Evolutionary conservation across 2,113 vertebrate species (phyloP), one percentile per base, ranked within the genome.

Genomic region (Malurus alboscapulatus): DNA sequence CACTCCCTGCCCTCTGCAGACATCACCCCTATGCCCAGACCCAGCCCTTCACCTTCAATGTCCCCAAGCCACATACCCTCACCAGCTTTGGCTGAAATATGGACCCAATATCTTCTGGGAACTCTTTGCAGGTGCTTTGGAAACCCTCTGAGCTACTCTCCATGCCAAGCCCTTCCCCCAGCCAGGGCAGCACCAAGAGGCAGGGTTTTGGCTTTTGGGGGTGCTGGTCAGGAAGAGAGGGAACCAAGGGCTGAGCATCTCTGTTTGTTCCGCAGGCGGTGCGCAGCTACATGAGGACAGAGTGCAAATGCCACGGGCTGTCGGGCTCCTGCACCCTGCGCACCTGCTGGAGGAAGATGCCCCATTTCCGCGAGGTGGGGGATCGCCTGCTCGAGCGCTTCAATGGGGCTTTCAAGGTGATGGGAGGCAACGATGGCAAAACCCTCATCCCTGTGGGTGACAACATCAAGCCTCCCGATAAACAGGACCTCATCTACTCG

Each of bases 281-380:
- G 95, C 98, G 98, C 96, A 98, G 99, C 94, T 98, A 99, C 96
- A 99, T 99, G 98, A 97, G 99, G 95, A 99, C 98, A 22, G 99
- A 99, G 84, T 99, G 99, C 93, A 99, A 99, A 93, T 99, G 99
- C 93, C 99, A 99, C 2, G 99, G 99, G 7, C 98, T 99, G 73
- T 99, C 99, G 0, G 99, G 99, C 67, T 99, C 99, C 15, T 99
- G 99, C 98, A 99, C 99, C 4, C 96, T 99, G 92, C 97, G 98
- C 40, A 99, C 99, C 76, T 99, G 99, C 97, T 99, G 99, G 99
- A 98, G 98, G 95, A 99, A 99, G 98, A 99, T 99, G 98, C 99
- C 99, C 19, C 98, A 98, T 87, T 99, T 99, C 95, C 98, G 99
- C 0, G 99, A 99, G 94, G 99, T 99, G 67, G 99, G 99, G 8